Base-by-base conservation (phyloP, 2,113 vertebrate species). In the Saccopteryx leptura region DNA sequence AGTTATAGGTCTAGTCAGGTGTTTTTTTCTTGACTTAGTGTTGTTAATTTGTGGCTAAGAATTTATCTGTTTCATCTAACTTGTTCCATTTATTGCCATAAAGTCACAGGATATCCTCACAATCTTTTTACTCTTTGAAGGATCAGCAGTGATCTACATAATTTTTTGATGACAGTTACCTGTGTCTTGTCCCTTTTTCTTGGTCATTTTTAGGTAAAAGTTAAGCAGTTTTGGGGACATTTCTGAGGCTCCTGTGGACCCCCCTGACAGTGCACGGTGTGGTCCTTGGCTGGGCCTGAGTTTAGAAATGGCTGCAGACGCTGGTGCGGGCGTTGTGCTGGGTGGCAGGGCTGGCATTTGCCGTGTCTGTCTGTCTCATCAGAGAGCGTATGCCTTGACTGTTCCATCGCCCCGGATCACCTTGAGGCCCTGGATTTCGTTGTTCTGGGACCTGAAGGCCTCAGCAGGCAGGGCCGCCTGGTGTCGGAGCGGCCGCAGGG, bases 11-110 rank as follows among this genome's bases (percentile, higher is more conserved):
- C 31, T 66, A 1, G 60, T 88, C 11, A 75, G 14, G 31, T 76
- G n/a, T 90, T 85, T 90, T 71, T 89, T 76, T 81, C 52, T 76
- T 81, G n/a, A 74, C 28, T 91, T 33, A 75, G 68, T 50, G 66
- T 81, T 74, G 56, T 75, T 82, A 74, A 82, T 65, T 65, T 66
- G n/a, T 83, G 15, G 76, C 21, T 75, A 82, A 58, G 39, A 91
- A 28, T 88, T 74, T 52, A n/a, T 54, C 4, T 48, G 33, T 92
- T 92, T 88, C 26, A 24, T 75, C 26, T 72, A 88, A 69, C 6
- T 72, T 75, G 76, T 28, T 54, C 56, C 17, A 56, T 33, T 69
- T 78, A 19, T 83, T 82, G 78, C 14, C 54, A 63, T 68, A 46
- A 60, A 56, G 15, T 69, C 48, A 18, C 1, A 81, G 13, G 87